phyloP scores from a whole-genome alignment of 2,888 invertebrate genomes.

The Globia sparganii region DNA sequence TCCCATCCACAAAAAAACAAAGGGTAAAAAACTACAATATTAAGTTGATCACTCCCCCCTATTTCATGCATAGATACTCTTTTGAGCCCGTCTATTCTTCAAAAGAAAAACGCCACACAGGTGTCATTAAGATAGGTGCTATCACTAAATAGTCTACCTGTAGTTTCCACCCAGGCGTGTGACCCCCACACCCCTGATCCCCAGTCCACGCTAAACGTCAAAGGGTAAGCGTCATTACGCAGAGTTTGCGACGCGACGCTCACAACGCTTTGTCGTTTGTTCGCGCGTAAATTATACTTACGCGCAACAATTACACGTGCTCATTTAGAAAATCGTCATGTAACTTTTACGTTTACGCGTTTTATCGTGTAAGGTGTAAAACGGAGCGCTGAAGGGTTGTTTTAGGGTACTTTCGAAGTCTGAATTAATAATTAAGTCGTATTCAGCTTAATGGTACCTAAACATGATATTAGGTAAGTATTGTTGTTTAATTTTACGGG shows the following conservation, averaged over 20 bases:
- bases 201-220: slow-evolving; percentile 61
- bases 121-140: not conserved
- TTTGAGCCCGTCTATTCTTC: not conserved
- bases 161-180: slow-evolving; percentile 9
- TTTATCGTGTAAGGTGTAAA: slow-evolving; percentile 58
- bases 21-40: not conserved
- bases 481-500: slow-evolving; percentile 3
- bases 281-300: slow-evolving; percentile 76
- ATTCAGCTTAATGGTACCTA: slow-evolving; percentile 6
- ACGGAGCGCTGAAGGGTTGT: slow-evolving; percentile 33
- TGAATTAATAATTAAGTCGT: slow-evolving; percentile 35
- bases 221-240: slow-evolving; percentile 70
- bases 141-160: slow-evolving; percentile 16
- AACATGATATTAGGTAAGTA: not conserved
- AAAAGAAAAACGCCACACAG: not conserved
- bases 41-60: not conserved
- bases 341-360: slow-evolving; percentile 69
- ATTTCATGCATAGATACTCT: not conserved
- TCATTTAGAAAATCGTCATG: slow-evolving; percentile 76
- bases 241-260: slow-evolving; percentile 69
- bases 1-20: no score
- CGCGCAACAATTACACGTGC: slow-evolving; percentile 73
- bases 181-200: slow-evolving; percentile 4
- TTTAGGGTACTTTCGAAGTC: slow-evolving; percentile 20
- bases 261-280: slow-evolving; percentile 75